phyloP scores from a whole-genome alignment of 1,140 invertebrate species.

The Schlechtendalia chinensis region DNA sequence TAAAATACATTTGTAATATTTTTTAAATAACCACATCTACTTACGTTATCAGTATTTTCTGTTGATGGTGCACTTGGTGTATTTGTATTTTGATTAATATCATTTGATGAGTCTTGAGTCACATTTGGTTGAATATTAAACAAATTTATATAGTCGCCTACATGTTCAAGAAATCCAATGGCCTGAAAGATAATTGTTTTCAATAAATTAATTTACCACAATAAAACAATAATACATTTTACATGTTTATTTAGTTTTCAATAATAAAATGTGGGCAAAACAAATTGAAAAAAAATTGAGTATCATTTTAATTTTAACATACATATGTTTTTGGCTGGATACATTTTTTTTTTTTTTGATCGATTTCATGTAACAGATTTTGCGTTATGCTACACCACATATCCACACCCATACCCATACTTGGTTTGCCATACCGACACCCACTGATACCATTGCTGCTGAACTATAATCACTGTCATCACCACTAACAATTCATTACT shows the following conservation, averaged over 20 bases:
- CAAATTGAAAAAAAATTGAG: too few species aligned
- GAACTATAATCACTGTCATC: too few species aligned
- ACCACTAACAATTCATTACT: too few species aligned
- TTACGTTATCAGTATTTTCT: background rate
- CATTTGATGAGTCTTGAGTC: background rate
- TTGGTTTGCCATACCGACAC: too few species aligned
- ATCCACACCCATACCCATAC: too few species aligned
- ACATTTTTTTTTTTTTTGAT: too few species aligned
- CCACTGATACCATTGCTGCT: too few species aligned
- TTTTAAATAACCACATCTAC: slow-evolving; percentile 1
- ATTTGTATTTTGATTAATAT: slow-evolving; percentile 16
- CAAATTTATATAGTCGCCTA: background rate
- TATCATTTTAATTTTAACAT: too few species aligned
- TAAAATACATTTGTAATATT: background rate
- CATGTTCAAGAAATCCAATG: background rate
- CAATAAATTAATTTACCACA: background rate
- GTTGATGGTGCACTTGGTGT: background rate
- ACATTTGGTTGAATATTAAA: background rate
- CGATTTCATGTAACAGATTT: too few species aligned
- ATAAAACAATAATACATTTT: too few species aligned
- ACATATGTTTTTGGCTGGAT: too few species aligned
- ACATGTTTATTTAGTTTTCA: background rate
- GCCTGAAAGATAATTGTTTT: background rate
- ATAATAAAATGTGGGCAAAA: background rate
- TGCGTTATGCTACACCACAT: too few species aligned